These are phyloP conservation scores for Mesocentrotus franciscanus DNA, from an alignment of 53 echinoderm and acorn worm genomes.

Conservation along the genomic window DNA sequence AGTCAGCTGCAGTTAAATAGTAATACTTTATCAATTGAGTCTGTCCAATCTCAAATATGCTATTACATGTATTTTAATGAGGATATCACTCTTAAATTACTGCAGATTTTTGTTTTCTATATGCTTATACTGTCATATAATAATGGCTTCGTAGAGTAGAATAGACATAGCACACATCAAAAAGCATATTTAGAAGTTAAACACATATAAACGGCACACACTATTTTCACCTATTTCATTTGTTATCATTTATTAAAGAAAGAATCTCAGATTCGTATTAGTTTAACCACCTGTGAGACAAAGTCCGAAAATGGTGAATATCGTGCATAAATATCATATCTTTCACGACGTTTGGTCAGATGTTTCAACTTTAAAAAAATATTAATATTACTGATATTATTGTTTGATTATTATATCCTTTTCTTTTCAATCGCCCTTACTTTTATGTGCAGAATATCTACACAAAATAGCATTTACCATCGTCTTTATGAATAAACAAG, in stretches of 20 bases:
- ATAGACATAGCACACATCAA: slow-evolving; percentile 38
- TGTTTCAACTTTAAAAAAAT: no score
- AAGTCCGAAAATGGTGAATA: neutral
- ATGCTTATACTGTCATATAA: neutral
- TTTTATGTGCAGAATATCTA: neutral
- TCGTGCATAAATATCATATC: neutral
- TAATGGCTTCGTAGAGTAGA: neutral
- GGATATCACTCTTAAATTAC: neutral
- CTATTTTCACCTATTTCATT: neutral
- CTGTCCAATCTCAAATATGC: neutral
- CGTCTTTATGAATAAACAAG: neutral
- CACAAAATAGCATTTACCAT: no score
- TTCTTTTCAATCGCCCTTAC: neutral
- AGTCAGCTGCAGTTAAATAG: slow-evolving; percentile 23
- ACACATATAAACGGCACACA: neutral
- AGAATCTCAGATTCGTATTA: neutral
- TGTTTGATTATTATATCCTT: neutral
- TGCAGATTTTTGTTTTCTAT: neutral
- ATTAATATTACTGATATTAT: neutral
- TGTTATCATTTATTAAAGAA: no score
- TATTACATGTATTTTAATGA: neutral
- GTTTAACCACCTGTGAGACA: neutral
- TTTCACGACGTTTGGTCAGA: neutral
- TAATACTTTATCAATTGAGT: slow-evolving; percentile 21
- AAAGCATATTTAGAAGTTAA: neutral